These are phyloP conservation scores for Megalurothrips usitatus DNA, from an alignment of 2,888 invertebrate genomes.

Conservation along the genomic window DNA sequence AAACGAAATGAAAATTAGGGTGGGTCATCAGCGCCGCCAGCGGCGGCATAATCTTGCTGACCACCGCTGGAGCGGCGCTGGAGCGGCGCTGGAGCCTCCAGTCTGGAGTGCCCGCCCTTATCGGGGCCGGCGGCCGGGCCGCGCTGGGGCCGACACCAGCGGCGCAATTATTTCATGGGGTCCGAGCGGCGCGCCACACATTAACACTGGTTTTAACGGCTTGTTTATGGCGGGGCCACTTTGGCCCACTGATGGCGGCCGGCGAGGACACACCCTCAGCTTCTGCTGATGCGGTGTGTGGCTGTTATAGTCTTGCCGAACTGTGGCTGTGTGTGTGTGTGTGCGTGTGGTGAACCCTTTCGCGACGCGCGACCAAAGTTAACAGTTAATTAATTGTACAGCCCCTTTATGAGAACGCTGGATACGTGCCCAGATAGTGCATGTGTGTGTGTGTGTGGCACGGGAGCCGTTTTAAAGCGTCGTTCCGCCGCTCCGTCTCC, in stretches of 20 bases:
- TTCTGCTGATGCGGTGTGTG: no score
- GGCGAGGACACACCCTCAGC: background rate
- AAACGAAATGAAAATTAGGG: conserved; percentile 25
- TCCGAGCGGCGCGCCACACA: background rate
- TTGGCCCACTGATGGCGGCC: background rate
- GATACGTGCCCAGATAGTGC: no score
- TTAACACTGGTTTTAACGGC: conserved; percentile 11
- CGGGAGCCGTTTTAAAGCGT: no score
- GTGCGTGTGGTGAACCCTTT: no score
- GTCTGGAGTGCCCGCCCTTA: background rate
- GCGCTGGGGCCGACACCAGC: background rate
- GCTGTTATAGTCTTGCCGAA: no score
- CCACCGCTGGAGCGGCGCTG: background rate
- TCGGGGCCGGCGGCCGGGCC: background rate
- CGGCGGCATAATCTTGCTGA: conserved; percentile 1
- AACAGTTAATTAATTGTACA: no score
- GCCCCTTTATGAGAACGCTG: no score
- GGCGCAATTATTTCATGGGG: background rate
- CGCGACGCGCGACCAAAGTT: no score
- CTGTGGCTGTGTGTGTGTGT: no score
- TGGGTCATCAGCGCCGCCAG: background rate
- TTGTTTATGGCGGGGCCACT: background rate
- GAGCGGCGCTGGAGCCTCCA: background rate
- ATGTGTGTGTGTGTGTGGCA: no score
- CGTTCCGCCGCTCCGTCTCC: no score